Evolutionary conservation across 2,888 invertebrate species (phyloP).

Genomic region (Pristionchus maxplancki): DNA sequence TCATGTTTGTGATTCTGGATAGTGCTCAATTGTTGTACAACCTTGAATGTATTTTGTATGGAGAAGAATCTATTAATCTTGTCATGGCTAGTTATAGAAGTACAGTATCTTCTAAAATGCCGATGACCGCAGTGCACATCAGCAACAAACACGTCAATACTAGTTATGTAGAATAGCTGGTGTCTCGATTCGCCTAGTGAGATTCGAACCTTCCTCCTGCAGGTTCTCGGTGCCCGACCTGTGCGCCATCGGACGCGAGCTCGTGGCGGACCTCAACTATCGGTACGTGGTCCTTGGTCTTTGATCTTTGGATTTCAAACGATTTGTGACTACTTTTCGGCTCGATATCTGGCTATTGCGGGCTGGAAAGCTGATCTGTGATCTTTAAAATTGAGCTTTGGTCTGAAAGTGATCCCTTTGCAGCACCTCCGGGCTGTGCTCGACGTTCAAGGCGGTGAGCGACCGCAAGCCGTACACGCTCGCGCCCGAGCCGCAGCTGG

Average conservation of each 20-base stretch:
- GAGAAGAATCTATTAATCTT: too few relatives aligned
- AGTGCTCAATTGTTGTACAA: too few relatives aligned
- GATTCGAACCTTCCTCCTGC: background rate
- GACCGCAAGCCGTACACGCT: slow-evolving; percentile 54
- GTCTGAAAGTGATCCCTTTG: background rate
- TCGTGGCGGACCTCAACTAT: slow-evolving; percentile 59
- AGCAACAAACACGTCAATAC: too few relatives aligned
- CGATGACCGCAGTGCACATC: too few relatives aligned
- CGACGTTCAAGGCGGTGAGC: slow-evolving; percentile 57
- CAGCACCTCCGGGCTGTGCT: slow-evolving; percentile 57
- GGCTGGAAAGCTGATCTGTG: too few relatives aligned
- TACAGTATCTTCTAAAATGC: too few relatives aligned
- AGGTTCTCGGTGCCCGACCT: slow-evolving; percentile 57
- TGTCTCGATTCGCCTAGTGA: background rate
- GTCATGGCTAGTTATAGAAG: too few relatives aligned
- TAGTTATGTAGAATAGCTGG: background rate
- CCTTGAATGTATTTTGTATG: too few relatives aligned
- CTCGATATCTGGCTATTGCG: too few relatives aligned
- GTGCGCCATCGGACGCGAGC: slow-evolving; percentile 59
- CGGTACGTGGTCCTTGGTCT: slow-evolving; percentile 53
- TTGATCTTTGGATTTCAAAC: background rate
- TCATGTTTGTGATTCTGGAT: too few relatives aligned
- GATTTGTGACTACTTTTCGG: background rate
- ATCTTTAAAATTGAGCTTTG: background rate
- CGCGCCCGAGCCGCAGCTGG: slow-evolving; percentile 45